These are phyloP conservation scores for Piprites chloris DNA, from an alignment of 2,113 vertebrate species.

Conservation along the genomic window DNA sequence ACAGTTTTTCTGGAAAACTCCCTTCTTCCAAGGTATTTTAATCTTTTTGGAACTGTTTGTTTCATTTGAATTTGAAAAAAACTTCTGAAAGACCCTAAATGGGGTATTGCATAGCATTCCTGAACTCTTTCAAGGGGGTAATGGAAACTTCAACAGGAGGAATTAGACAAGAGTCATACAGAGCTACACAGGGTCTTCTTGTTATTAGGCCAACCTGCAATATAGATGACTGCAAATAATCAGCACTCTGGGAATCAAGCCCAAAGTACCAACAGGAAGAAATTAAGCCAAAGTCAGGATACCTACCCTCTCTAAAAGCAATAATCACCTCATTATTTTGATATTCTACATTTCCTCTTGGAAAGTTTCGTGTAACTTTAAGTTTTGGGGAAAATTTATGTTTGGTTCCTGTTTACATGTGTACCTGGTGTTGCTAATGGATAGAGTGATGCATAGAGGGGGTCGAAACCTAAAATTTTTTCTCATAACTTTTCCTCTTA, in stretches of 20 bases:
- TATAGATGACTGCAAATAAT: neutral
- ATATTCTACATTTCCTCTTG: neutral
- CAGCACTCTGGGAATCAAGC: neutral
- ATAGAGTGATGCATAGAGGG: accelerated
- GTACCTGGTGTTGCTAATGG: neutral
- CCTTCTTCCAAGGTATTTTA: slow-evolving; percentile 25
- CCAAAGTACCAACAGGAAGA: neutral
- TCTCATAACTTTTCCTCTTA: neutral
- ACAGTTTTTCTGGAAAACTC: neutral
- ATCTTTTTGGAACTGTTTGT: slow-evolving; percentile 21
- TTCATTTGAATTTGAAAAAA: slow-evolving; percentile 39
- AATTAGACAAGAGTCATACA: neutral
- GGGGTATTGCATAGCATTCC: neutral
- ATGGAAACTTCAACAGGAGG: neutral
- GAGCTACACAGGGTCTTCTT: neutral
- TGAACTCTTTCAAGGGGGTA: neutral
- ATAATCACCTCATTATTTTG: neutral
- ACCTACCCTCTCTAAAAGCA: neutral
- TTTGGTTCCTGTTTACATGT: neutral
- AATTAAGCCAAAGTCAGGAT: neutral
- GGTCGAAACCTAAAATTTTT: neutral
- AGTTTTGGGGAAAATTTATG: neutral
- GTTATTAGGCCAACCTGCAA: neutral
- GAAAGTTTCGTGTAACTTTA: neutral
- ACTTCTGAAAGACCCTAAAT: slow-evolving; percentile 4